Evolutionary conservation across 2,888 invertebrate species (phyloP), one percentile per base, ranked within the genome.

Genomic region (Eupeodes latifasciatus): DNA sequence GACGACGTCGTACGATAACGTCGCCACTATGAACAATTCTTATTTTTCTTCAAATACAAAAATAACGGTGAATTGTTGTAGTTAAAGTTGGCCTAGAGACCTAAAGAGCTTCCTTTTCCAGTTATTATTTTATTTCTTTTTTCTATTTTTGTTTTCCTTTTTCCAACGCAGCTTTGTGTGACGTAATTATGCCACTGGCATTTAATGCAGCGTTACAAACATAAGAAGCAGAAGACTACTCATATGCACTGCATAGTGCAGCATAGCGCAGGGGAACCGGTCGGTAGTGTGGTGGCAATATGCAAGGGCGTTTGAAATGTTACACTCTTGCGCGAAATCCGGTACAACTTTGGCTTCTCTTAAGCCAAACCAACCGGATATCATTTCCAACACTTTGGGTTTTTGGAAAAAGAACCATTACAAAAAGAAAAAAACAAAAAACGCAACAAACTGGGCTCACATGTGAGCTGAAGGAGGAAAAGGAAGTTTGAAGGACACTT

Each of bases 61-160:
- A 55, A 36, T 55, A 44, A 71, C 55, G 71, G 19, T 55, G 47
- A 59, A 59, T 83, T 83, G 72, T 87, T 71, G 47, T 40, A 40
- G 53, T 53, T 49, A 27, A 27, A 27, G 67, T 40, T 81, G 80
- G 87, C 87, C 87, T 87, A 81, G 76, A 87, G 87, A 87, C 84
- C 84, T 77, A 81, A 62, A 87, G 80, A 80, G 27, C 61, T 57
- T 81, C 77, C 74, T 53, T 81, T 62, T 53, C 36, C 71, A 69
- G 55, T 40, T 61, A 55, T 19, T 11, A 19, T 19, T 55, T 10
- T 19, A 40, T 27, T 57, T 27, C 16, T n/a, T 47, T 14, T 0
- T 64, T 64, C 40, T 40, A 40, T 40, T 64, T 27, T 61, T 66
- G 55, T 14, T 85, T 64, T 47, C 44, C 14, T 7, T 4, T 44